Evolutionary conservation across 2,888 invertebrate genomes (phyloP), one percentile per base, ranked within the genome.

Genomic region (Mimas tiliae): DNA sequence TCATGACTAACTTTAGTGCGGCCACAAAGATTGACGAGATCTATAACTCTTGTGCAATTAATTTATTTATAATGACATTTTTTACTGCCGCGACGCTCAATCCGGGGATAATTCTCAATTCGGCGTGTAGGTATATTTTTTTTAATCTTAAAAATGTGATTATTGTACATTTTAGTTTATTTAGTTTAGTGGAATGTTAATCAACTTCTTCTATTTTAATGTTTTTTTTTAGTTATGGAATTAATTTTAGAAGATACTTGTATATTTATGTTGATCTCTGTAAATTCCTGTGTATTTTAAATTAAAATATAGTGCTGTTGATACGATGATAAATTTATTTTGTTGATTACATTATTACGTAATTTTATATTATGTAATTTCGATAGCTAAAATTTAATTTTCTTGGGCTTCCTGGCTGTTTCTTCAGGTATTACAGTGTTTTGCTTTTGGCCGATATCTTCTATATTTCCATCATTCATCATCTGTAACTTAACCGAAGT

Each of bases 401-500:
- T 93, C 78, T 93, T 93, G 47, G 91, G 91, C 73, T 90, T 91
- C 71, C 87, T 93, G 42, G 67, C 67, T 27, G 71, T 63, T 51
- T 79, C 81, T 14, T 76, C 72, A 62, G 69, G 50, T 1, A 67
- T 38, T 33, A 72, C 68, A 9, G 71, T 69, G 66, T 76, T 79
- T 12, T 66, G 70, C 66, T 86, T 80, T 21, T 81, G 77, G 16
- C 76, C 86, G 53, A 94, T 88, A 62, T 86, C 94, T 84, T 94
- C 94, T 68, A 94, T 77, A 67, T 89, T 84, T 45, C 89, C 87
- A 42, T 79, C 71, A 64, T 79, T 80, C 64, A 94, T 74, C 48
- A 92, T 92, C 27, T 88, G 88, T 19, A 94, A 78, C 72, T 94
- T 94, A 47, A 94, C 84, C 66, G 88, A 82, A 6, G 89, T 83